Evolutionary conservation across 2,113 vertebrate genomes (phyloP).

Genomic region (Stomatorhinus ivindoensis): DNA sequence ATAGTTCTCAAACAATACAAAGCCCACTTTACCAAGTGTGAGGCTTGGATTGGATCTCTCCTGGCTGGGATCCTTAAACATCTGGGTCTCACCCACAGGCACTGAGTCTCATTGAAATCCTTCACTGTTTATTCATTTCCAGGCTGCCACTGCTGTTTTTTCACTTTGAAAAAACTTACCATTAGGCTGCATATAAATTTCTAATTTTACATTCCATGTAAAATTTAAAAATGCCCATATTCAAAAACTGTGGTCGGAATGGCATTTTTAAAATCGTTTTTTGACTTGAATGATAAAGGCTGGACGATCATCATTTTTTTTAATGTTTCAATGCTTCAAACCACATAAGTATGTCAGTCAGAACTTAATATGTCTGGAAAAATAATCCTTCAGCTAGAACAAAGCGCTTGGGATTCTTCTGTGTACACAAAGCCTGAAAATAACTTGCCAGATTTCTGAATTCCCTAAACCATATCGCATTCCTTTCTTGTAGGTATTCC

Average conservation of each 20-base stretch:
- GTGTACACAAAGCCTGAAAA: not conserved
- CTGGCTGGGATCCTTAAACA: slow-evolving; percentile 52
- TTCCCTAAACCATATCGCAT: not conserved
- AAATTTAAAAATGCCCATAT: not conserved
- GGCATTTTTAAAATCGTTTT: not conserved
- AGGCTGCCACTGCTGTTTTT: slow-evolving; percentile 21
- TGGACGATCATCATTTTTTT: not conserved
- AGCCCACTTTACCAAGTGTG: slow-evolving; percentile 28
- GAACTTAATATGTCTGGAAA: not conserved
- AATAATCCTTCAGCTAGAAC: not conserved
- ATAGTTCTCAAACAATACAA: not conserved
- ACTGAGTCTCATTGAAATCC: slow-evolving; percentile 59
- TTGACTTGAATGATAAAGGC: not conserved
- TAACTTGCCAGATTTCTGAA: not conserved
- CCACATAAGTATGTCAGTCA: not conserved
- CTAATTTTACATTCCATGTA: not conserved
- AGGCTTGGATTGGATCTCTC: slow-evolving; percentile 51
- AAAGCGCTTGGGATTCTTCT: not conserved
- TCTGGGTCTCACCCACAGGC: slow-evolving; percentile 54
- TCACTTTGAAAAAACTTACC: not conserved
- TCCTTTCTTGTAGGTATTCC: not conserved
- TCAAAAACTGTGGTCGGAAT: not conserved
- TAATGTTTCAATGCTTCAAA: not conserved
- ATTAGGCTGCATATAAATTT: not conserved
- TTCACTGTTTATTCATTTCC: slow-evolving; percentile 57